Base-by-base conservation (phyloP, 2,113 vertebrate species). In the Psilopogon haemacephalus region DNA sequence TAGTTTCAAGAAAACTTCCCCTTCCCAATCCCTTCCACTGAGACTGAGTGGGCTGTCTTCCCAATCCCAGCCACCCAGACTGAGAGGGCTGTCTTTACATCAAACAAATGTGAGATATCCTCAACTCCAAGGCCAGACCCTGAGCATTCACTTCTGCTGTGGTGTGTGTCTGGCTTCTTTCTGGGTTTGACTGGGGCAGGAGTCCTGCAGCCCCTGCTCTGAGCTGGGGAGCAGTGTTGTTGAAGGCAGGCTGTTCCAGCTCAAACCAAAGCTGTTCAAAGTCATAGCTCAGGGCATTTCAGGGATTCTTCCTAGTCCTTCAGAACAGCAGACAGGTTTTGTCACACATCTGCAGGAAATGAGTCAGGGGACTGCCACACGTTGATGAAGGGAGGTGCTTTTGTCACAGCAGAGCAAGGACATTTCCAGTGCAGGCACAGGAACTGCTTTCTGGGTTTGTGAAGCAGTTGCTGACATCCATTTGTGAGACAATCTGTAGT, bases 181-280 rank as follows among this genome's bases (percentile, higher is more conserved):
- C 6, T 3, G 1, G 3, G 4, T 21, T 35, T 12, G 5, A 16
- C 35, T 1, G 2, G 12, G 1, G 1, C 23, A 2, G 5, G 0
- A 1, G 12, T 20, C 35, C 1, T 0, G 17, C 1, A 1, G 1
- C 13, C 65, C 50, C 56, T 2, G 10, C 65, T 44, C 28, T 0
- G 10, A 10, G 60, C 54, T n/a, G 56, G 16, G 62, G 14, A 30
- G 5, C 1, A 5, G 10, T 21, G 13, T 9, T 6, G 0, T 19
- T 1, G 0, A n/a, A 5, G 28, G 19, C 52, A 13, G 58, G 35
- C n/a, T 27, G 11, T 0, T 4, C 52, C 18, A 37, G 63, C 35
- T 42, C 54, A 38, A 8, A 9, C 42, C 76, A 12, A 3, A 46
- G 27, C 74, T 33, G 4, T 2, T 18, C 33, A 21, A 42, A 2